phyloP scores from a whole-genome alignment of 2,113 vertebrate species.

The Python bivittatus region DNA sequence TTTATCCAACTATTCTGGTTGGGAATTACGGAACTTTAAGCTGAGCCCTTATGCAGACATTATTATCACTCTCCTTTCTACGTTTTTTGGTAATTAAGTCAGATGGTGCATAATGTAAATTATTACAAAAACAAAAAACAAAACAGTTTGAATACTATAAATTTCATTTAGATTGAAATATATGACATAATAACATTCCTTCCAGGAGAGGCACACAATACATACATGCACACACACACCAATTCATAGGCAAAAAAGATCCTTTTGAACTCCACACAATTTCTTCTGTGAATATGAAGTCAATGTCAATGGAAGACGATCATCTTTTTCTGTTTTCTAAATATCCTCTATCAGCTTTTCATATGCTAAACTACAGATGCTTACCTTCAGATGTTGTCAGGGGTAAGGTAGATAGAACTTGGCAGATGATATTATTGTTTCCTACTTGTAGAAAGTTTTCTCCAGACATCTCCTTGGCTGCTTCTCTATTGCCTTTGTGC shows the following conservation, averaged over 20 bases:
- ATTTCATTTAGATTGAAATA: not conserved
- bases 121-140: not conserved
- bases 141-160: not conserved
- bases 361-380: not conserved
- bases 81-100: not conserved
- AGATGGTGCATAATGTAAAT: not conserved
- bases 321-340: too few relatives aligned
- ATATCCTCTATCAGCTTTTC: too few relatives aligned
- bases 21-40: not conserved
- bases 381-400: not conserved
- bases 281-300: not conserved
- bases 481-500: not conserved
- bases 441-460: not conserved
- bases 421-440: not conserved
- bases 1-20: not conserved
- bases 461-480: not conserved
- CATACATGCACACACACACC: not conserved
- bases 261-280: not conserved
- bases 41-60: not conserved
- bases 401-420: not conserved
- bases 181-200: not conserved
- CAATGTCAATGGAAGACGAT: not conserved
- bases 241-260: not conserved
- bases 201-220: not conserved
- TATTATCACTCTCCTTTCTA: not conserved